Percentiles rank a stretch among this genome's conserved stretches.
Evolutionary conservation across 2,888 invertebrate species (phyloP).

Genomic region (Notodonta ziczac): DNA sequence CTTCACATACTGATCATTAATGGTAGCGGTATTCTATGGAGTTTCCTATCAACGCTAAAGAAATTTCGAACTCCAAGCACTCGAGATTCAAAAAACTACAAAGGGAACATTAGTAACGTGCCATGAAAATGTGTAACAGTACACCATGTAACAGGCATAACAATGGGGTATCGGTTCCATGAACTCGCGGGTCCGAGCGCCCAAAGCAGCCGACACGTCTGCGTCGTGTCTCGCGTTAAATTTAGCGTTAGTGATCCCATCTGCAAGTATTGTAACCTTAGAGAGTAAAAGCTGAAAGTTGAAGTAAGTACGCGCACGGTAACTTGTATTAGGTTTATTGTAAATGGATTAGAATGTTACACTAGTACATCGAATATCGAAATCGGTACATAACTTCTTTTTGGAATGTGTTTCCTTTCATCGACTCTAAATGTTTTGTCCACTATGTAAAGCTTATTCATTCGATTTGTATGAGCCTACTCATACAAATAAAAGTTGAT

Average conservation of each 20-base stretch:
- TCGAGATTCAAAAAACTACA: conserved; percentile 50
- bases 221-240: conserved; percentile 67
- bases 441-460: no score
- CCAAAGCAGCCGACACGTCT: conserved; percentile 63
- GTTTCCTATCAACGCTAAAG: background rate
- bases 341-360: conserved; percentile 28
- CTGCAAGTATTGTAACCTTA: conserved; percentile 53
- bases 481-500: no score
- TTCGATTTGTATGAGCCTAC: no score
- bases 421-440: no score
- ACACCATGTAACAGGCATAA: conserved; percentile 75
- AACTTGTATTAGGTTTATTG: conserved; percentile 14
- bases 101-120: conserved; percentile 70
- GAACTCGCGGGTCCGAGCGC: conserved; percentile 56
- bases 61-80: conserved; percentile 21
- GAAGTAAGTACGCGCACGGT: conserved; percentile 35
- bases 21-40: background rate
- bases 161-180: conserved; percentile 78
- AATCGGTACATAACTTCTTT: no score
- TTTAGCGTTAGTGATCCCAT: conserved; percentile 82
- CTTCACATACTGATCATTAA: no score
- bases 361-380: background rate
- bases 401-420: no score
- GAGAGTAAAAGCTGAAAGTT: conserved; percentile 64
- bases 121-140: conserved; percentile 77